Conservation (phyloP, 2,113 vertebrate genomes). For the Phodopus roborovskii region DNA sequence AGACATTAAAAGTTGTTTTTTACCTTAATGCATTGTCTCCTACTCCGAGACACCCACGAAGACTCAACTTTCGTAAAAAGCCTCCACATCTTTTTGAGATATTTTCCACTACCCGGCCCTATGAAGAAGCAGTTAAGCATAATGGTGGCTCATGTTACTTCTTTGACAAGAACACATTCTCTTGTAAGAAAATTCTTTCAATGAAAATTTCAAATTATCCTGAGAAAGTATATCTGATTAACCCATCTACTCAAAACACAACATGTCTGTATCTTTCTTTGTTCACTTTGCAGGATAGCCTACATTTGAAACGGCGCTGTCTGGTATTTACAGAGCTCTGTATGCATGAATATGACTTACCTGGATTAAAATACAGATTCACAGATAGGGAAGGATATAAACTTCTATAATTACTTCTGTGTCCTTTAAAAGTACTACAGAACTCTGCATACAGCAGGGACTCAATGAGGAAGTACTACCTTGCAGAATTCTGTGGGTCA, state of each 20-base stretch:
- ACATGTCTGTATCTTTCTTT: not conserved
- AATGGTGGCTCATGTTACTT: not conserved
- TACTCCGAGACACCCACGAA: constrained; percentile 95
- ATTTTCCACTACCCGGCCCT: constrained; percentile 99
- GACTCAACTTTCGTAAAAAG: constrained; percentile 96
- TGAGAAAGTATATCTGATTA: constrained; percentile 41
- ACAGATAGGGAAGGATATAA: not conserved
- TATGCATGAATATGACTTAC: not conserved
- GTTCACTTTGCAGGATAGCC: not conserved
- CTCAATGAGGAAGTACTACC: not conserved
- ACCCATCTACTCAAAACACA: not conserved
- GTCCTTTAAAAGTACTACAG: not conserved
- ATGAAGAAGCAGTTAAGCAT: constrained; percentile 60
- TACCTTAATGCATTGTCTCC: constrained; percentile 98
- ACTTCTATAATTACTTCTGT: not conserved
- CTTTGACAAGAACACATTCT: not conserved
- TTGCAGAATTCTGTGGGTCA: not conserved
- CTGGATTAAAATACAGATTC: not conserved
- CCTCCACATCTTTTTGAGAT: constrained; percentile 99
- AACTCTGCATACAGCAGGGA: not conserved
- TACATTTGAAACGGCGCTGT: not conserved
- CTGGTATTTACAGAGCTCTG: not conserved
- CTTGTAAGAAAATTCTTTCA: not conserved
- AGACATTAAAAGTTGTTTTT: not conserved
- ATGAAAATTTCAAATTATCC: not conserved